Percentiles rank a stretch among this genome's conserved stretches.
Evolutionary conservation across 2,113 vertebrate species (phyloP).

Genomic region (Indri indri): DNA sequence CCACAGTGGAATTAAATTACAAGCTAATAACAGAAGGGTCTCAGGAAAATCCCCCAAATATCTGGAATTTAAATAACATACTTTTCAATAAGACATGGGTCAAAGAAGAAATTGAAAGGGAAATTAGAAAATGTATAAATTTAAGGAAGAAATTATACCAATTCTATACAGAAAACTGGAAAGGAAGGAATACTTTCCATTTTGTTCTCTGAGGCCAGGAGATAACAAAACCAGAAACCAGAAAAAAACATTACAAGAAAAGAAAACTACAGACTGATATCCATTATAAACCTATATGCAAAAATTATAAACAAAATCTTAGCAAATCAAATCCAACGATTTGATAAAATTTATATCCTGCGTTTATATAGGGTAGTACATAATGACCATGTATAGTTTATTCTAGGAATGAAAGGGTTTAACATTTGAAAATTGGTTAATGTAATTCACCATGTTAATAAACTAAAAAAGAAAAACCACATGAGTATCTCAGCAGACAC

Average conservation of each 20-base stretch:
- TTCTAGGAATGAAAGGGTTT: not conserved
- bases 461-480: not conserved
- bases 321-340: not conserved
- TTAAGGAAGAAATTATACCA: not conserved
- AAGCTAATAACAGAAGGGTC: not conserved
- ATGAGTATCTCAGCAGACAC: not conserved
- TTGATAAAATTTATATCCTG: too few species aligned
- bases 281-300: not conserved
- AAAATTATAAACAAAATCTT: not conserved
- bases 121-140: not conserved
- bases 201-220: not conserved
- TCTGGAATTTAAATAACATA: not conserved
- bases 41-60: not conserved
- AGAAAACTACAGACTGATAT: not conserved
- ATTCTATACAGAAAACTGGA: not conserved
- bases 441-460: not conserved
- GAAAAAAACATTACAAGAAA: not conserved
- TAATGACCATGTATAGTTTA: not conserved
- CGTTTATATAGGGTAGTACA: not conserved
- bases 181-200: not conserved
- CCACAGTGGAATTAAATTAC: not conserved
- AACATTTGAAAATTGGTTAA: not conserved
- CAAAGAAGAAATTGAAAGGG: not conserved
- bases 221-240: not conserved
- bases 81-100: not conserved